phyloP scores from a whole-genome alignment of 2,113 vertebrate genomes.

The Cricetomys ansorgei region DNA sequence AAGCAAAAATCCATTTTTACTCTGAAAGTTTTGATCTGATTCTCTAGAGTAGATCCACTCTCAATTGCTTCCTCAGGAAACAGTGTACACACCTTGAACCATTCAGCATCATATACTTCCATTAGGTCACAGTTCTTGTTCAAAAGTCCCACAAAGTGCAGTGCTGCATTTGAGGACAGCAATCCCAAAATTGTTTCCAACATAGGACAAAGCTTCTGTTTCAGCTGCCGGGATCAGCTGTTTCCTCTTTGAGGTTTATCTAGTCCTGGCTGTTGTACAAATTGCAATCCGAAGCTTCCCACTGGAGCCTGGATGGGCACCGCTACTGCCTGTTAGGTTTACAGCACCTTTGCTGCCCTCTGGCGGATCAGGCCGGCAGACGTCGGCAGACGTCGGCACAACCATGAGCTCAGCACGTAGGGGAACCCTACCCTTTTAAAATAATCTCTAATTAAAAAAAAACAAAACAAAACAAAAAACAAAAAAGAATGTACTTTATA shows the following conservation, averaged over 20 bases:
- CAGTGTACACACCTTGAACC: slow-evolving; percentile 93
- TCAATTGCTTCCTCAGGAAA: slow-evolving; percentile 84
- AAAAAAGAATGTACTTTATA: not conserved
- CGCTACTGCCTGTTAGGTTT: not conserved
- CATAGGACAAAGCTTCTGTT: slow-evolving; percentile 91
- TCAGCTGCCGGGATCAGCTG: slow-evolving; percentile 87
- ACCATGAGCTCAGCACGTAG: not conserved
- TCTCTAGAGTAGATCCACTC: not conserved
- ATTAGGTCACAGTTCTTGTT: slow-evolving; percentile 92
- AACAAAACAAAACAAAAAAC: too few relatives aligned
- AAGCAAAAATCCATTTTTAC: not conserved
- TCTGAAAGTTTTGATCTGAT: too few relatives aligned
- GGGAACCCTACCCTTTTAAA: not conserved
- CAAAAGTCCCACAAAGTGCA: slow-evolving; percentile 93
- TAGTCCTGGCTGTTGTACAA: not conserved
- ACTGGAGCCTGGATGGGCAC: not conserved
- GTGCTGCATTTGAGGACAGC: slow-evolving; percentile 88
- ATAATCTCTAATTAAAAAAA: not conserved
- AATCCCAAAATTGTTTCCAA: slow-evolving; percentile 91
- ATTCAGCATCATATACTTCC: slow-evolving; percentile 92
- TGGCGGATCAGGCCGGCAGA: not conserved
- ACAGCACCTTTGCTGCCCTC: not conserved
- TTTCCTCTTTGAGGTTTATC: not conserved
- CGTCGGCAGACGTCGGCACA: too few relatives aligned
- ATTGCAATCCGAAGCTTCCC: not conserved